Conservation (phyloP, 1,140 invertebrate genomes). For the Lutraria rhynchaena region DNA sequence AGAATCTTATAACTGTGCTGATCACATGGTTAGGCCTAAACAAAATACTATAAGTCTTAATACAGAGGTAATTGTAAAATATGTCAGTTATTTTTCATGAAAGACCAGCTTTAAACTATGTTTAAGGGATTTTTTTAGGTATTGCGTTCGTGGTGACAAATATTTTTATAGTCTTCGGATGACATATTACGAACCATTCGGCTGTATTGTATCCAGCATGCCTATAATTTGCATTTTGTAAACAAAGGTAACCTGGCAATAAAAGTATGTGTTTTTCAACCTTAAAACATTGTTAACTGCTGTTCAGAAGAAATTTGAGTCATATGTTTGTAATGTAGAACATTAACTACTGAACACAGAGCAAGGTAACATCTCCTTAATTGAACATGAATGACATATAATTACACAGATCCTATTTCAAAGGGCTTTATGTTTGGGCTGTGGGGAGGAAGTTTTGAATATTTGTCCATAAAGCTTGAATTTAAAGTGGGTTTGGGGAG, state of each 20-base stretch:
- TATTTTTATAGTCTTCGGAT: constrained; percentile 47
- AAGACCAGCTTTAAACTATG: constrained; percentile 30
- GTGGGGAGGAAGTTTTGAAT: constrained; percentile 51
- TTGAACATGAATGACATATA: constrained; percentile 55
- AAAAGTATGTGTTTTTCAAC: constrained; percentile 54
- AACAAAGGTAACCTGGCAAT: constrained; percentile 51
- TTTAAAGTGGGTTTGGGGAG: constrained; percentile 16
- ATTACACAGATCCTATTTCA: constrained; percentile 56
- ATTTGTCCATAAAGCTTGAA: constrained; percentile 49
- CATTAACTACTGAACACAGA: constrained; percentile 38
- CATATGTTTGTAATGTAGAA: constrained; percentile 48
- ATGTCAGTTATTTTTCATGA: too few relatives aligned
- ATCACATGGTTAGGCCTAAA: constrained; percentile 2
- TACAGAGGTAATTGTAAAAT: constrained; percentile 1
- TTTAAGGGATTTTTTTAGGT: too few relatives aligned
- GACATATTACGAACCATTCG: constrained; percentile 27
- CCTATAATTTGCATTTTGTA: constrained; percentile 58
- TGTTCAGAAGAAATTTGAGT: constrained; percentile 47
- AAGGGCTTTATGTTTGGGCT: constrained; percentile 52
- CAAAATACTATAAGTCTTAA: constrained; percentile 11
- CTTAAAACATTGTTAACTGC: constrained; percentile 33
- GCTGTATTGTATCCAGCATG: constrained; percentile 21
- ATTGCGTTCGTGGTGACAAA: background rate
- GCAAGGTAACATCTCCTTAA: constrained; percentile 52
- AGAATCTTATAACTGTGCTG: too few relatives aligned